A percentile compares a stretch with the other conserved stretches of the same genome.
phyloP scores from a whole-genome alignment of 2,113 vertebrate genomes.

The Petroica traversi region DNA sequence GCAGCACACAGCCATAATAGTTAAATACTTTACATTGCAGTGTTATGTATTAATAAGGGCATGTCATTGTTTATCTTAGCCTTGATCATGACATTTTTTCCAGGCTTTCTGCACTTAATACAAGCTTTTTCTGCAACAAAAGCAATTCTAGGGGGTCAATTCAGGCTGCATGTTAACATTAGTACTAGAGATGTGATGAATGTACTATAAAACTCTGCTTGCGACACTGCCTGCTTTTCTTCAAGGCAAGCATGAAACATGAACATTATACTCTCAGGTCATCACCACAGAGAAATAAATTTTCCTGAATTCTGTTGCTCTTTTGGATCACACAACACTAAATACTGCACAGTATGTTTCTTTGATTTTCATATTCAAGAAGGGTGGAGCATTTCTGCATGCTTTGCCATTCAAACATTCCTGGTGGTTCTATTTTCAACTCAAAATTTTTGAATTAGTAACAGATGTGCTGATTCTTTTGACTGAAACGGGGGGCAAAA shows the following conservation, averaged over 20 bases:
- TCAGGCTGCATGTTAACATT: conserved; percentile 22
- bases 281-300: conserved; percentile 11
- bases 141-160: conserved; percentile 22
- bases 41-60: background rate
- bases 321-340: conserved; percentile 38
- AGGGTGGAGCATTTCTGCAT: conserved; percentile 29
- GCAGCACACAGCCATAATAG: background rate
- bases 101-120: background rate
- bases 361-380: conserved; percentile 59
- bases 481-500: background rate
- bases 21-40: conserved; percentile 8
- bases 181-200: background rate
- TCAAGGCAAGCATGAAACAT: background rate
- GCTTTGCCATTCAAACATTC: conserved; percentile 66
- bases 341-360: conserved; percentile 2
- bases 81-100: background rate
- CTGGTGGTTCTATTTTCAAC: conserved; percentile 66
- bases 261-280: background rate
- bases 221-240: background rate
- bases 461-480: conserved; percentile 61
- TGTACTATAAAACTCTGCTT: background rate
- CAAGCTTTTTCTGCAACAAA: background rate
- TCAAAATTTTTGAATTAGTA: conserved; percentile 61
- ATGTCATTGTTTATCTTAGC: background rate
- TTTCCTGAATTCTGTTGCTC: background rate